Evolutionary conservation across 2,888 invertebrate species (phyloP), one percentile per base, ranked within the genome.

Genomic region (Rhynchonema sp.): DNA sequence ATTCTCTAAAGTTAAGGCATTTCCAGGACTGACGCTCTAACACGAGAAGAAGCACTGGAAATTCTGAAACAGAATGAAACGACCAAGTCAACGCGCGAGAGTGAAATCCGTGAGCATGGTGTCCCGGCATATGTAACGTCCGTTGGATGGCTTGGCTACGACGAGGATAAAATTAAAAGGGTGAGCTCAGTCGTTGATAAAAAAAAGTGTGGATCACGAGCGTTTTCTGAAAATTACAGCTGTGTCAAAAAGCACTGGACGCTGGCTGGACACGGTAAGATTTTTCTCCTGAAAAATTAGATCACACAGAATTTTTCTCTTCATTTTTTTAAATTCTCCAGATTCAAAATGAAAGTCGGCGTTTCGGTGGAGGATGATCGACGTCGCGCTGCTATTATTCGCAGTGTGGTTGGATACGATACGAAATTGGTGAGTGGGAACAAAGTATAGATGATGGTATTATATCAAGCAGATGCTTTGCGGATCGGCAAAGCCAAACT

Each of bases 301-400:
- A 38, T 6, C 6, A 38, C 6, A 6, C 6, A 38, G 38, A 6
- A 38, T 17, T 38, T 17, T 38, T 38, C 17, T 6, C 17, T 38
- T 38, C 38, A 17, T 17, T 17, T 38, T 38, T 38, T 38, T 6
- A 38, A 17, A 38, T 55, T 61, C 22, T 62, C 30, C 60, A 74
- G 75, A 58, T 90, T 90, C 73, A 91, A 91, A 77, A 80, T 86
- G 20, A 91, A 91, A 79, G 87, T 91, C n/a, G 91, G 90, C 0
- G 79, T 80, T 63, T 81, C 83, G 73, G 72, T 87, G 25, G 79
- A 84, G 62, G 84, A 85, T 65, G 90, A 90, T 71, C 80, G 81
- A 54, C 79, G 82, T 63, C 76, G 90, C 62, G 83, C 86, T 67
- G 77, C 78, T 65, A 75, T 84, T 13, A 83, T 90, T 2, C 79